Conservation (phyloP, 2,797 vertebrate species). For the Dermochelys coriacea region DNA sequence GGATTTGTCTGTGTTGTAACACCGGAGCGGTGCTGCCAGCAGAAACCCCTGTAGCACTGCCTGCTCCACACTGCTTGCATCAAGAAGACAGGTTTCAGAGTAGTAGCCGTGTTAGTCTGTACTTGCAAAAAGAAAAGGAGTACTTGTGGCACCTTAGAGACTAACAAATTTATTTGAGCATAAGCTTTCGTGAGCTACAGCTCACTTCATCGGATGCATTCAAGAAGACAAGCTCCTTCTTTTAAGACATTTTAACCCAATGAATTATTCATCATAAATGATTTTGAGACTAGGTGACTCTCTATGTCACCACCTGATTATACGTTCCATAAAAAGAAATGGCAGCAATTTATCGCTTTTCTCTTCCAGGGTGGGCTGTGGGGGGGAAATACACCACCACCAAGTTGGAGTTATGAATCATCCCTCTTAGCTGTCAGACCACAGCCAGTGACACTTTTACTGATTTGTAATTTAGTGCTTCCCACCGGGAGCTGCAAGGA, state of each 20-base stretch:
- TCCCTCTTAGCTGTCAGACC: slow-evolving; percentile 50
- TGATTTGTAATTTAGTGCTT: slow-evolving; percentile 69
- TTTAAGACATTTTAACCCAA: slow-evolving; percentile 57
- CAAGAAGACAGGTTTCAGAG: no score
- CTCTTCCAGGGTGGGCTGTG: slow-evolving; percentile 53
- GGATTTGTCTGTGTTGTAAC: not conserved
- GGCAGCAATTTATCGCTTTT: slow-evolving; percentile 77
- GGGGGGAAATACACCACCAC: slow-evolving; percentile 50
- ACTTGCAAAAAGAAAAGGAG: no score
- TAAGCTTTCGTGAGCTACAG: no score
- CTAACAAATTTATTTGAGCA: no score
- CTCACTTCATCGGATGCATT: no score
- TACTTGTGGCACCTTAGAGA: no score
- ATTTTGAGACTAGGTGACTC: slow-evolving; percentile 66
- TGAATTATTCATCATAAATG: slow-evolving; percentile 80
- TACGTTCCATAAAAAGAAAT: slow-evolving; percentile 78
- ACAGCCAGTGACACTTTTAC: slow-evolving; percentile 55
- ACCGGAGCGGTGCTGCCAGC: not conserved
- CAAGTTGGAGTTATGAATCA: slow-evolving; percentile 72
- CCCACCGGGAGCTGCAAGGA: slow-evolving; percentile 14
- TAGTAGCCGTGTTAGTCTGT: no score
- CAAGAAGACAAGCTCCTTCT: slow-evolving; percentile 21
- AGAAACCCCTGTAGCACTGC: not conserved
- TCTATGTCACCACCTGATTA: slow-evolving; percentile 77
- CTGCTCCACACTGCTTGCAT: no score